Conservation (phyloP, 2,888 invertebrate genomes). For the Muscina levida region DNA sequence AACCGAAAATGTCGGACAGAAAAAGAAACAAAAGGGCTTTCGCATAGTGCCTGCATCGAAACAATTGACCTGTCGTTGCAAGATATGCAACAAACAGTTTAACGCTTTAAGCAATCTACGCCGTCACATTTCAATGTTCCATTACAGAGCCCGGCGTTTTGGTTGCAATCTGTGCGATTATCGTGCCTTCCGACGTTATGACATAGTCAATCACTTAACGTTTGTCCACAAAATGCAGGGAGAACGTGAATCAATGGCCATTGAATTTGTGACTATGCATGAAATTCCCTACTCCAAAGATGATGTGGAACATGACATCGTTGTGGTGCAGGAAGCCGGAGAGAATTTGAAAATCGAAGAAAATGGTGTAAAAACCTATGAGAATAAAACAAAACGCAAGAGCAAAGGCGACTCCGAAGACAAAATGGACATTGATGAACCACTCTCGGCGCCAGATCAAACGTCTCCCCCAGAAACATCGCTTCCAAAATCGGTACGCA, state of each 20-base stretch:
- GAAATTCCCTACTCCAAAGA: slow-evolving; percentile 76
- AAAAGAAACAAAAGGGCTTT: slow-evolving; percentile 51
- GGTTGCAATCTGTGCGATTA: slow-evolving; percentile 88
- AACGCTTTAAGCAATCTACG: slow-evolving; percentile 78
- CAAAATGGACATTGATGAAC: slow-evolving; percentile 28
- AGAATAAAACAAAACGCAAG: slow-evolving; percentile 51
- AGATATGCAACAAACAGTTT: slow-evolving; percentile 78
- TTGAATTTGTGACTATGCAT: slow-evolving; percentile 76
- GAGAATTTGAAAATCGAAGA: slow-evolving; percentile 15
- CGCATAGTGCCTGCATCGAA: slow-evolving; percentile 65
- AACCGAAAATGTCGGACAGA: slow-evolving; percentile 66
- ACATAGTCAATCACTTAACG: slow-evolving; percentile 85
- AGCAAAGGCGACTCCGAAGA: slow-evolving; percentile 66
- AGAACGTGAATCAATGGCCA: slow-evolving; percentile 80
- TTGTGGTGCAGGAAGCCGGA: slow-evolving; percentile 71
- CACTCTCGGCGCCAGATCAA: not conserved
- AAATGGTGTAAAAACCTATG: slow-evolving; percentile 27
- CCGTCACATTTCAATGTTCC: slow-evolving; percentile 80
- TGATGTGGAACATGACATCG: slow-evolving; percentile 77
- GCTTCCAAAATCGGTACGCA: slow-evolving; percentile 46
- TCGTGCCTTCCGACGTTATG: slow-evolving; percentile 84
- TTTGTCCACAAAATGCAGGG: slow-evolving; percentile 83
- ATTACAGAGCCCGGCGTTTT: slow-evolving; percentile 82
- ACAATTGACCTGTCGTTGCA: slow-evolving; percentile 76
- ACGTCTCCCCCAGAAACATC: slow-evolving; percentile 11